Percentiles rank a stretch among this genome's conserved stretches.
phyloP scores from a whole-genome alignment of 2,797 vertebrate species.

The Cottoperca gobio region DNA sequence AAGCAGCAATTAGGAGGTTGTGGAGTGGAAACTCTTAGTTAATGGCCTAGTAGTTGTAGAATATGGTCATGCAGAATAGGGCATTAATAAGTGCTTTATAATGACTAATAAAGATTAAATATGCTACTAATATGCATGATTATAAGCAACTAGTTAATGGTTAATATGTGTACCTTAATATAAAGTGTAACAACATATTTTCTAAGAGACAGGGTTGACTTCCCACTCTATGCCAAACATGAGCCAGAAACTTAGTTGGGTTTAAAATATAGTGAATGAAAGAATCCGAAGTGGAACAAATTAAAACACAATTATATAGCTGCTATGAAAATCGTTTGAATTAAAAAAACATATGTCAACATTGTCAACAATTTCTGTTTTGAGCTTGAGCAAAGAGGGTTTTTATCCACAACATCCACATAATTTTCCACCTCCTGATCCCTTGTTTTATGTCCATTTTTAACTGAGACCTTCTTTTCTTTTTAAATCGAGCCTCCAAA shows the following conservation, averaged over 20 bases:
- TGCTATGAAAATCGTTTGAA: background rate
- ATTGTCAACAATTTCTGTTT: background rate
- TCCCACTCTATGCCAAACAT: background rate
- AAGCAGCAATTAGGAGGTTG: too few relatives aligned
- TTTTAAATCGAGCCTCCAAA: constrained; percentile 27
- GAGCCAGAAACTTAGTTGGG: too few relatives aligned
- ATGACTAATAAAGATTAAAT: too few relatives aligned
- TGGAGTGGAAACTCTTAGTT: too few relatives aligned
- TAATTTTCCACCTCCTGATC: background rate
- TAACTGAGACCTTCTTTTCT: constrained; percentile 21
- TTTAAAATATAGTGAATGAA: background rate
- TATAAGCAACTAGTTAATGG: too few relatives aligned
- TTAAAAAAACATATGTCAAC: background rate
- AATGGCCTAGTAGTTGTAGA: too few relatives aligned
- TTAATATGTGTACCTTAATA: too few relatives aligned
- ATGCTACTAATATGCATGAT: too few relatives aligned
- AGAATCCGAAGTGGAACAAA: background rate
- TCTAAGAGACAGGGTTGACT: too few relatives aligned
- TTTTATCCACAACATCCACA: background rate
- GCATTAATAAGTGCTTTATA: too few relatives aligned
- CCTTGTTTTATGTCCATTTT: constrained; percentile 26
- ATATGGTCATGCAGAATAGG: too few relatives aligned
- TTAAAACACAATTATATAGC: background rate
- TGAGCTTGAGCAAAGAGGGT: background rate
- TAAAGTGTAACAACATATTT: background rate